Evolutionary conservation across 2,888 invertebrate species (phyloP).

Genomic region (Lacanobia wlatinum): DNA sequence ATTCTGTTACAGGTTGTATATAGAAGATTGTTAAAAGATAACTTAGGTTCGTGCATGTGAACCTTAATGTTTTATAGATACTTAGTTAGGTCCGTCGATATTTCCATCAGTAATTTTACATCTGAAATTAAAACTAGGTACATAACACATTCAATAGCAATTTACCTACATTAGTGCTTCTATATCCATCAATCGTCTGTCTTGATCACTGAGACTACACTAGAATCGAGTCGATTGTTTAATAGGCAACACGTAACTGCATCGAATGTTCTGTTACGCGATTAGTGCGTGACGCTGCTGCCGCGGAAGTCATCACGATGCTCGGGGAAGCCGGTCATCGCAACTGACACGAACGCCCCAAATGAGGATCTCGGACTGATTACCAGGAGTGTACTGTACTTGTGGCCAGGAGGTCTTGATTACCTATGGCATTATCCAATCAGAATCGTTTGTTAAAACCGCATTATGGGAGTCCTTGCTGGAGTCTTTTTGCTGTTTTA

Average conservation of each 20-base stretch:
- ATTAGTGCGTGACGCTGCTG: conserved; percentile 35
- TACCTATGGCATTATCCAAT: conserved; percentile 21
- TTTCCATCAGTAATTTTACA: too few relatives aligned
- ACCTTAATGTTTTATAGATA: too few relatives aligned
- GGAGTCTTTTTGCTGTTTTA: neutral
- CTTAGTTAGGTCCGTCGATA: too few relatives aligned
- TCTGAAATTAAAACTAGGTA: too few relatives aligned
- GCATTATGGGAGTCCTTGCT: neutral
- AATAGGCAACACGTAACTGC: conserved; percentile 47
- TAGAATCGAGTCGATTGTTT: conserved; percentile 36
- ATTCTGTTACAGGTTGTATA: too few relatives aligned
- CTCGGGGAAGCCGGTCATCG: conserved; percentile 25
- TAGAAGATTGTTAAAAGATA: too few relatives aligned
- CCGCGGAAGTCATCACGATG: conserved; percentile 47
- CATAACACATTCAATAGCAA: neutral
- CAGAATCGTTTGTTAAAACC: conserved; percentile 2
- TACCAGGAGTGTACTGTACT: neutral
- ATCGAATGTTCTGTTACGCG: conserved; percentile 31
- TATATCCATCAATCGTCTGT: neutral
- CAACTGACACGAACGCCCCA: conserved; percentile 18
- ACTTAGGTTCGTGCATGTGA: too few relatives aligned
- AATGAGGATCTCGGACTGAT: conserved; percentile 9
- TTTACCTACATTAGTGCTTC: neutral
- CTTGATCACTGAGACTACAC: neutral
- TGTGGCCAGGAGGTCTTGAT: neutral